phyloP scores from a whole-genome alignment of 1,140 invertebrate genomes.

The Anagrus nilaparvatae region DNA sequence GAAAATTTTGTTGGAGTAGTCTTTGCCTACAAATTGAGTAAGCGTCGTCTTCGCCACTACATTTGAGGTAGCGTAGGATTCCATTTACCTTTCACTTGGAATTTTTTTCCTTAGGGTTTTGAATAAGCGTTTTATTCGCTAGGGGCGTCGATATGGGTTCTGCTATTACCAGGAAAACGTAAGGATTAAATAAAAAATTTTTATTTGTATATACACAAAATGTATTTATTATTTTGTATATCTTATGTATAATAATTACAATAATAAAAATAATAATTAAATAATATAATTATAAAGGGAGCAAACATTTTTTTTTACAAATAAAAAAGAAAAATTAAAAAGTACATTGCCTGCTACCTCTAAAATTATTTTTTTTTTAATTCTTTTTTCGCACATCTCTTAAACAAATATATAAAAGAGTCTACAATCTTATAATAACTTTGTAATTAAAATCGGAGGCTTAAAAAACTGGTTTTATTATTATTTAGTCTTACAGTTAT shows the following conservation, averaged over 20 bases:
- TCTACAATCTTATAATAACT: constrained; percentile 36
- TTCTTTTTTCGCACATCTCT: constrained; percentile 15
- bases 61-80: no score
- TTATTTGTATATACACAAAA: constrained; percentile 33
- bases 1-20: no score
- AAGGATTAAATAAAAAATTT: constrained; percentile 4
- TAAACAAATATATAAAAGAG: constrained; percentile 30
- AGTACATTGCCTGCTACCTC: constrained; percentile 33
- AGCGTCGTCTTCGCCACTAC: no score
- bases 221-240: constrained; percentile 36
- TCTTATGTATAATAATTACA: constrained; percentile 30
- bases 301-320: constrained; percentile 15
- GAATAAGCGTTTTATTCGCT: no score
- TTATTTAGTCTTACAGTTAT: constrained; percentile 13
- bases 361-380: constrained; percentile 19
- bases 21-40: no score
- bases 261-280: constrained; percentile 32
- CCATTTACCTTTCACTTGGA: no score
- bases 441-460: constrained; percentile 25
- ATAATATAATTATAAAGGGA: constrained; percentile 25
- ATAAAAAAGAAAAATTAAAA: constrained; percentile 21
- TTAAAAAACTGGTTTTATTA: constrained; percentile 11
- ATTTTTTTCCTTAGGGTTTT: no score
- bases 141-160: no score
- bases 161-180: no score